Percentiles rank a stretch among this genome's conserved stretches.
These are phyloP conservation scores for Bubo blakistoni DNA, from an alignment of 2,113 vertebrate genomes.

Conservation along the genomic window DNA sequence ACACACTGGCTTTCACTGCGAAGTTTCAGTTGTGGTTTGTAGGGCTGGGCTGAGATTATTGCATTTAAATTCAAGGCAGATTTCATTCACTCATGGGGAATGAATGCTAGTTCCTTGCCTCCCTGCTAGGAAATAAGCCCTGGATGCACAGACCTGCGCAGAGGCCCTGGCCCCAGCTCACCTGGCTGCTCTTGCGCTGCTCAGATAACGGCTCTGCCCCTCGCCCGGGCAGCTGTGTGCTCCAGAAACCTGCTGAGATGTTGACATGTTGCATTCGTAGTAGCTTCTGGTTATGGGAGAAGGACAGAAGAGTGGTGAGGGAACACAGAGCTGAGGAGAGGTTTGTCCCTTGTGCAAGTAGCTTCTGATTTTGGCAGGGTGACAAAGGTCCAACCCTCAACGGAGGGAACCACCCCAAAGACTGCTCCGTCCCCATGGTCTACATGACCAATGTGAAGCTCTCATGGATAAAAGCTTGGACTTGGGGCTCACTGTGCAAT, in stretches of 20 bases:
- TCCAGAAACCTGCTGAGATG: background rate
- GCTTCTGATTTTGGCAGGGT: background rate
- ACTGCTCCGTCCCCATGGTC: background rate
- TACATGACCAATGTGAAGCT: rapidly evolving
- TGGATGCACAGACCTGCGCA: background rate
- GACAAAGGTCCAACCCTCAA: background rate
- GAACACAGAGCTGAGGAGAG: background rate
- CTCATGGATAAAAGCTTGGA: rapidly evolving
- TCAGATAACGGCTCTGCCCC: background rate
- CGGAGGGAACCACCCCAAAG: background rate
- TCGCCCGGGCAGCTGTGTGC: rapidly evolving
- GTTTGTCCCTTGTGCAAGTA: background rate
- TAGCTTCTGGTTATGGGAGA: background rate
- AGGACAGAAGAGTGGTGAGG: background rate
- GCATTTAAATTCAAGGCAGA: constrained; percentile 28
- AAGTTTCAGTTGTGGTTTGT: background rate
- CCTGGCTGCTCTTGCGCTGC: background rate
- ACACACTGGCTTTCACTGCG: background rate
- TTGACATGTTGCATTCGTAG: rapidly evolving
- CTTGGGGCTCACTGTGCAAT: rapidly evolving
- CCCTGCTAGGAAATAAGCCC: background rate
- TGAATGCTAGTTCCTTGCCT: background rate
- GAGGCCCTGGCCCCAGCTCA: background rate
- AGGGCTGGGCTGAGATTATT: background rate
- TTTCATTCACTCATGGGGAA: background rate